These are phyloP conservation scores for Yponomeuta evonymella DNA, from an alignment of 2,888 invertebrate species.

Conservation along the genomic window DNA sequence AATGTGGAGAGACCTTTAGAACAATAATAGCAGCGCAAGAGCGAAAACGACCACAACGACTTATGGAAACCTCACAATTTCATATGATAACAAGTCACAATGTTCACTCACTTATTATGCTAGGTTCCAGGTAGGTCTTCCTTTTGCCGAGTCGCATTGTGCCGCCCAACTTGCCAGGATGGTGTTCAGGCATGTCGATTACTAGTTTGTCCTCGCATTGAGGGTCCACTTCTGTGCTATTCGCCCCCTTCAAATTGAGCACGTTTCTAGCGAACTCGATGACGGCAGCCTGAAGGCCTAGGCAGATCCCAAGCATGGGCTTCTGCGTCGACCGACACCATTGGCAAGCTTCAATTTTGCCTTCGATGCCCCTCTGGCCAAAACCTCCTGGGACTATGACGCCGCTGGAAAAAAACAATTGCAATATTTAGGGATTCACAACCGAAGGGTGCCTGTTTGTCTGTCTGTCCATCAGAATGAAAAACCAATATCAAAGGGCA, in stretches of 20 bases:
- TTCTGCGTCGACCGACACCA: slow-evolving; percentile 94
- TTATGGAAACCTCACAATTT: too few species aligned
- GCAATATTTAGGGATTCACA: background rate
- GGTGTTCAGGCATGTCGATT: slow-evolving; percentile 99
- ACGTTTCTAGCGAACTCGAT: slow-evolving; percentile 96
- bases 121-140: slow-evolving; percentile 85
- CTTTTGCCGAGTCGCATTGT: slow-evolving; percentile 99
- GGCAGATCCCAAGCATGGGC: slow-evolving; percentile 96
- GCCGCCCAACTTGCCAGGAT: slow-evolving; percentile 93
- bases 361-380: slow-evolving; percentile 96
- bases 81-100: too few species aligned
- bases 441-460: too few species aligned
- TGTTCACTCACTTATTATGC: slow-evolving; percentile 77
- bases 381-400: slow-evolving; percentile 98
- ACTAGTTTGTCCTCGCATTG: slow-evolving; percentile 86
- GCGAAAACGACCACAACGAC: too few species aligned
- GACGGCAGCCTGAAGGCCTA: slow-evolving; percentile 98
- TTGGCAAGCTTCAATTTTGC: slow-evolving; percentile 94
- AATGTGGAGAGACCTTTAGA: too few species aligned
- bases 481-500: too few species aligned
- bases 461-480: too few species aligned
- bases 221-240: slow-evolving; percentile 90
- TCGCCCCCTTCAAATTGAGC: slow-evolving; percentile 84
- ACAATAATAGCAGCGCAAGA: too few species aligned
- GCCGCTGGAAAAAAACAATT: slow-evolving; percentile 77